Evolutionary conservation across 2,888 invertebrate species (phyloP), one percentile per base, ranked within the genome.

Genomic region (Papilio elwesi): DNA sequence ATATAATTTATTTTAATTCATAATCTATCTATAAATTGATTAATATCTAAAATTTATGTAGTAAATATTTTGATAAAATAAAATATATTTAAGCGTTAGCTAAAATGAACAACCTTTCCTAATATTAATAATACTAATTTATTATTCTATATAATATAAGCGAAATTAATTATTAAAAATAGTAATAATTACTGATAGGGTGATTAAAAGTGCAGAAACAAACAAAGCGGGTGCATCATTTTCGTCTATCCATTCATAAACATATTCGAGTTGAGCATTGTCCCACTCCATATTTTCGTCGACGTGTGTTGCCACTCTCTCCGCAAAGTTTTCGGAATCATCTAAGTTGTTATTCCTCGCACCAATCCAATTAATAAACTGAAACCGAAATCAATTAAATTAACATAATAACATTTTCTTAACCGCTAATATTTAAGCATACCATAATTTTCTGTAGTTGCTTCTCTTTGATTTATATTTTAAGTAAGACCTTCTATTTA

Each of bases 231-330:
- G 82, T 0, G 90, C 92, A 74, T 90, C 85, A 47, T 92, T 93
- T 47, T 89, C 89, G 6, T 90, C 85, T 6, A 93, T 91, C 93
- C 93, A 93, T 13, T 90, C 87, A 75, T 93, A 93, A 0, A 90
- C 86, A 0, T 76, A 64, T 0, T 87, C 80, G 12, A 86, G 49
- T 10, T 83, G 71, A 0, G 69, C 64, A 0, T 70, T 43, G 0
- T 80, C 76, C 93, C 93, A 93, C 0, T 26, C 36, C 0, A 82
- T 11, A 59, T 90, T 85, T 38, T 90, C 85, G 0, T n/a, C 3
- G 0, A 86, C 82, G 8, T 80, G 76, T 0, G 36, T 69, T 0
- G 78, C 67, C 0, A 84, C 84, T 2, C 83, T 76, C 0, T 76
- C 64, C 0, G 88, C 90, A 0, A 78, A 69, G 0, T 74, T 62